phyloP scores from a whole-genome alignment of 1,140 invertebrate species.

The Drosophila chauvacae region DNA sequence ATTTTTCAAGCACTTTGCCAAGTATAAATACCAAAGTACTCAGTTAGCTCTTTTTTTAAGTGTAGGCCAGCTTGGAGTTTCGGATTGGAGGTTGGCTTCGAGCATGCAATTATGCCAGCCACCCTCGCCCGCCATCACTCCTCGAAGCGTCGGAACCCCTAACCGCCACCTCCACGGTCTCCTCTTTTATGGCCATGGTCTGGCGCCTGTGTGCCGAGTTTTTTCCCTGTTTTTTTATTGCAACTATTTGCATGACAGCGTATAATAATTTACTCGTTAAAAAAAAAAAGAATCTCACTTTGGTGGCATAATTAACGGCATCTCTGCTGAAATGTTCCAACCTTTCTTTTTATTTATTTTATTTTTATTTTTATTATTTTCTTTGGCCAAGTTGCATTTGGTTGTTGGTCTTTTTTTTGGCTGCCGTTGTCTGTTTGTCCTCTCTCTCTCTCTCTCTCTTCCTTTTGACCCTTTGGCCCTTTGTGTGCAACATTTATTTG shows the following conservation, averaged over 20 bases:
- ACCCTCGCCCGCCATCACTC: neutral
- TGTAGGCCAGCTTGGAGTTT: neutral
- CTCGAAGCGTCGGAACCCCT: neutral
- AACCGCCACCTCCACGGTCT: neutral
- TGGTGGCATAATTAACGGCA: slow-evolving; percentile 54
- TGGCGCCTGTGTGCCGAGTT: slow-evolving; percentile 49
- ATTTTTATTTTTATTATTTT: slow-evolving; percentile 47
- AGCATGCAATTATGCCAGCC: slow-evolving; percentile 65
- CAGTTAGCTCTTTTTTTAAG: neutral
- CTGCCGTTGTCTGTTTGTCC: slow-evolving; percentile 12
- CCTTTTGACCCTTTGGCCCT: neutral
- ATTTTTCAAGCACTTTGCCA: neutral
- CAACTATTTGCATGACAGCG: slow-evolving; percentile 55
- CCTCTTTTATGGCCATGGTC: slow-evolving; percentile 40
- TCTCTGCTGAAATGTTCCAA: slow-evolving; percentile 29
- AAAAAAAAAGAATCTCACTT: slow-evolving; percentile 43
- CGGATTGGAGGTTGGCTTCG: slow-evolving; percentile 24
- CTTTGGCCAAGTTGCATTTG: slow-evolving; percentile 40
- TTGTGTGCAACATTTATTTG: slow-evolving; percentile 31
- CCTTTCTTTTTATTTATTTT: slow-evolving; percentile 20
- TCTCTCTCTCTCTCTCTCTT: neutral
- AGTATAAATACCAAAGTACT: neutral
- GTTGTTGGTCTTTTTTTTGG: slow-evolving; percentile 16
- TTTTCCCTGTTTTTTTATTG: slow-evolving; percentile 45
- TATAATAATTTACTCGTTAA: slow-evolving; percentile 57